phyloP scores from a whole-genome alignment of 2,797 vertebrate species.

The Lutjanus argentimaculatus region DNA sequence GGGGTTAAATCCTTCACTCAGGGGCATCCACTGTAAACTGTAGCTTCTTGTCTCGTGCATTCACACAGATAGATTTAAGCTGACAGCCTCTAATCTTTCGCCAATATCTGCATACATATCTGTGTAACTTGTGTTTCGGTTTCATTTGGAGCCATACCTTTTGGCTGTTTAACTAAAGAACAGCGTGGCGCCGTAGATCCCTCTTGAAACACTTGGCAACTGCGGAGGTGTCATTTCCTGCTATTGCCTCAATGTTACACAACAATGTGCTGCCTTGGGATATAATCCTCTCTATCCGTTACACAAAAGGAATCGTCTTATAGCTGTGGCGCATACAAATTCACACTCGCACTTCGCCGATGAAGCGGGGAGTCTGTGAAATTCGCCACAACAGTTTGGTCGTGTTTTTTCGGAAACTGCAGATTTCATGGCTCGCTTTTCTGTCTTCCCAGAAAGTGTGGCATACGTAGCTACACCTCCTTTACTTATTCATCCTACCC shows the following conservation, averaged over 20 bases:
- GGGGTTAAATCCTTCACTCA: conserved; percentile 17
- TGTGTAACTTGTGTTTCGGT: conserved; percentile 14
- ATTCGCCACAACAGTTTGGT: conserved; percentile 43
- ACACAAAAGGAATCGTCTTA: conserved; percentile 61
- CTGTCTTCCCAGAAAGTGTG: conserved; percentile 24
- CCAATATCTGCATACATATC: conserved; percentile 29
- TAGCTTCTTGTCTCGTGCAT: neutral
- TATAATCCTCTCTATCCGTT: conserved; percentile 68
- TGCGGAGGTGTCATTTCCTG: conserved; percentile 67
- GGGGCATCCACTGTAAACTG: neutral
- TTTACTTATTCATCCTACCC: conserved; percentile 22
- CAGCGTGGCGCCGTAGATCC: conserved; percentile 23
- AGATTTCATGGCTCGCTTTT: conserved; percentile 20
- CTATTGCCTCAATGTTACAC: conserved; percentile 73
- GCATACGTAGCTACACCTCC: conserved; percentile 12
- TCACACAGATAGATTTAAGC: conserved; percentile 13
- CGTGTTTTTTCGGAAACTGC: neutral
- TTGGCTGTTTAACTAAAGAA: conserved; percentile 47
- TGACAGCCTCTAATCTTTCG: conserved; percentile 27
- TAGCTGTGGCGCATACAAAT: conserved; percentile 47
- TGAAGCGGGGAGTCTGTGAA: conserved; percentile 45
- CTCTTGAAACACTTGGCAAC: conserved; percentile 59
- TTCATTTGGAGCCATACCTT: conserved; percentile 43
- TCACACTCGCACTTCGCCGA: conserved; percentile 39
- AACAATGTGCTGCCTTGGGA: conserved; percentile 67